Percentiles rank a stretch among this genome's conserved stretches.
Evolutionary conservation across 2,113 vertebrate genomes (phyloP).

Genomic region (Ranitomeya imitator): DNA sequence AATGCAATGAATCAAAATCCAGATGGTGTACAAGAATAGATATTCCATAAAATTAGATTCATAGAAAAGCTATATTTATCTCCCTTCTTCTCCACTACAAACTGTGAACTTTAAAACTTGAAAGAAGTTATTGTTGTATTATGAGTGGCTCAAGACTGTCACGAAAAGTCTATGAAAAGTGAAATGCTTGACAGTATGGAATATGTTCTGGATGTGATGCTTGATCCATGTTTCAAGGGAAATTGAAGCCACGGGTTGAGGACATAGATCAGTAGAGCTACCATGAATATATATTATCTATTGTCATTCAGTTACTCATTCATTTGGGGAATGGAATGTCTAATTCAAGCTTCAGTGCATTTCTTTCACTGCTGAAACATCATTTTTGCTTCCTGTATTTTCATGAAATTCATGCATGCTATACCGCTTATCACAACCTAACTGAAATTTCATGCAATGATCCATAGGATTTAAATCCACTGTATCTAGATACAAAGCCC

Average conservation of each 20-base stretch:
- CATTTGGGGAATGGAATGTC: constrained; percentile 47
- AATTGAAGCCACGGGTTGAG: constrained; percentile 57
- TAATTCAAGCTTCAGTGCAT: constrained; percentile 50
- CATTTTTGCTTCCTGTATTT: constrained; percentile 49
- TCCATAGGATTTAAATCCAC: background rate
- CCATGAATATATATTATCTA: constrained; percentile 59
- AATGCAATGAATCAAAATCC: background rate
- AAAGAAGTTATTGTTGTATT: constrained; percentile 53
- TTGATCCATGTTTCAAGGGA: constrained; percentile 59
- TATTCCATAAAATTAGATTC: constrained; percentile 23
- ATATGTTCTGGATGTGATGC: constrained; percentile 55
- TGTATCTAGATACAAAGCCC: background rate
- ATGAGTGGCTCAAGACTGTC: constrained; percentile 50
- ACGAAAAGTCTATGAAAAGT: constrained; percentile 54
- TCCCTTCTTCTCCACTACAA: constrained; percentile 27
- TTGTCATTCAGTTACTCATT: constrained; percentile 57
- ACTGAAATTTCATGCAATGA: constrained; percentile 25
- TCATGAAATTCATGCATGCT: constrained; percentile 12
- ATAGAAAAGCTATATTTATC: constrained; percentile 49
- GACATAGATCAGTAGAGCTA: constrained; percentile 58
- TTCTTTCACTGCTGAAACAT: constrained; percentile 44
- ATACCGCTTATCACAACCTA: background rate
- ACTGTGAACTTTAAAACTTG: constrained; percentile 52
- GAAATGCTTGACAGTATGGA: constrained; percentile 55
- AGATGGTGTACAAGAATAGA: background rate